Percentiles rank a stretch among this genome's conserved stretches.
Conservation (phyloP, 2,888 invertebrate species). For the Steinernema hermaphroditum region DNA sequence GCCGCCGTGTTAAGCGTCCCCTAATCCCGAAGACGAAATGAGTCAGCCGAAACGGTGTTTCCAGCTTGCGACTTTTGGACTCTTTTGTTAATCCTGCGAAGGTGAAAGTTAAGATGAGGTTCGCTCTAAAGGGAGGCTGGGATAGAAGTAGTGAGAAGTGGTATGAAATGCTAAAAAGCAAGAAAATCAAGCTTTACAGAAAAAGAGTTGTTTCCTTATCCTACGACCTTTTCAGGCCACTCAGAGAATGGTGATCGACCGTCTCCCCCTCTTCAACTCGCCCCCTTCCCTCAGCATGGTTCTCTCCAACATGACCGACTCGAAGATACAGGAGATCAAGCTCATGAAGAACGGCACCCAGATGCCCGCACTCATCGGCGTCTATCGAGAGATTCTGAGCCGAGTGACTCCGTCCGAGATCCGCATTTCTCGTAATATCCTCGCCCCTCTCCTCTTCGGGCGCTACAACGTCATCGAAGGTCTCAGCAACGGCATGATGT, state of each 20-base stretch:
- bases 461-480: slow-evolving; percentile 28
- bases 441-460: slow-evolving; percentile 18
- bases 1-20: too few species aligned
- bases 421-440: slow-evolving; percentile 9
- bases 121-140: too few species aligned
- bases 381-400: slow-evolving; percentile 2
- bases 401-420: background rate
- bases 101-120: too few species aligned
- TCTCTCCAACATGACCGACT: background rate
- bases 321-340: slow-evolving; percentile 10
- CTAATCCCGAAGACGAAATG: too few species aligned
- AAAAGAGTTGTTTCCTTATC: too few species aligned
- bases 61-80: too few species aligned
- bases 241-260: slow-evolving; percentile 7
- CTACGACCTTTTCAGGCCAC: too few species aligned
- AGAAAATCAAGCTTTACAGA: too few species aligned
- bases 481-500: slow-evolving; percentile 5
- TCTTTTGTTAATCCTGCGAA: too few species aligned
- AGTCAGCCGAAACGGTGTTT: too few species aligned
- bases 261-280: slow-evolving; percentile 23
- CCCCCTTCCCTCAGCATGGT: slow-evolving; percentile 23
- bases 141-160: too few species aligned
- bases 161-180: too few species aligned
- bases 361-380: slow-evolving; percentile 13
- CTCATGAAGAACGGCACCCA: slow-evolving; percentile 18